These are phyloP conservation scores for Tachysurus fulvidraco DNA, from an alignment of 2,113 vertebrate genomes.

Conservation along the genomic window DNA sequence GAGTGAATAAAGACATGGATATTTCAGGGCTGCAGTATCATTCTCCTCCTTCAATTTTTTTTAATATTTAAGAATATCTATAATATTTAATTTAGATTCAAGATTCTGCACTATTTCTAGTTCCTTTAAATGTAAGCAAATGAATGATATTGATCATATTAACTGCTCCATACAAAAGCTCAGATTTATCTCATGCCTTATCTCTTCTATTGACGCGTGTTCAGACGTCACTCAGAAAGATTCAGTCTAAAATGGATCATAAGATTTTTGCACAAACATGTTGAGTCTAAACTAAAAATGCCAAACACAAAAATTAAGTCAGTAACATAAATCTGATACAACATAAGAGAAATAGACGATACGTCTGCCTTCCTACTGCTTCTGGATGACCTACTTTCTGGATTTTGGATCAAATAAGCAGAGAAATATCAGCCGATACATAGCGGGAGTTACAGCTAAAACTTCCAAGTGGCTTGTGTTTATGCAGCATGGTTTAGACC, in stretches of 20 bases:
- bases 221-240: no score
- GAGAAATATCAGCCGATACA: constrained; percentile 5
- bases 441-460: not conserved
- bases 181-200: no score
- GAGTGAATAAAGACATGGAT: not conserved
- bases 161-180: no score
- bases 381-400: constrained; percentile 23
- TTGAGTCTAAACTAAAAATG: not conserved
- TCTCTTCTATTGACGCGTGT: no score
- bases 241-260: no score
- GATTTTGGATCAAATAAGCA: constrained; percentile 25
- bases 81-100: not conserved
- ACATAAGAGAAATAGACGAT: not conserved
- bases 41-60: not conserved
- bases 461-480: not conserved
- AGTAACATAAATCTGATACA: constrained; percentile 4
- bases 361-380: not conserved
- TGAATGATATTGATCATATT: no score
- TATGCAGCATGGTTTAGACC: not conserved
- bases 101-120: no score
- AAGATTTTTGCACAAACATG: not conserved
- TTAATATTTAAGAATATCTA: no score
- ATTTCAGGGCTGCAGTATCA: not conserved
- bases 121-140: no score
- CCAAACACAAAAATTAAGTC: not conserved